Evolutionary conservation across 2,888 invertebrate species (phyloP).

Genomic region (Aphrophora alni): DNA sequence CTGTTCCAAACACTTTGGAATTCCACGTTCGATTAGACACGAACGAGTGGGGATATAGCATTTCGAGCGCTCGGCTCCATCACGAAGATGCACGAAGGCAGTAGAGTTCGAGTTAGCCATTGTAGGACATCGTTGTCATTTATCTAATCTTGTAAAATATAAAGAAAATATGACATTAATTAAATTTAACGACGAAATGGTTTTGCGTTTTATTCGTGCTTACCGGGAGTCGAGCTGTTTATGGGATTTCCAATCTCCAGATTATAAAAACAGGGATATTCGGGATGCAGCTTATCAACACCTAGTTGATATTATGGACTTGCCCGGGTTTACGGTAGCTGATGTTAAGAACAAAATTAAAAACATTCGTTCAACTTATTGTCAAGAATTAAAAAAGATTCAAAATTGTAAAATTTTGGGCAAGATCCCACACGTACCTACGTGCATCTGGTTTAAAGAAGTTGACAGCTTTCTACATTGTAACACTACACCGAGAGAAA

Average conservation of each 20-base stretch:
- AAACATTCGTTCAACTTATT: conserved; percentile 38
- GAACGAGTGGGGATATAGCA: neutral
- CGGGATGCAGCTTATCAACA: conserved; percentile 34
- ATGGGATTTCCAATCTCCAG: conserved; percentile 35
- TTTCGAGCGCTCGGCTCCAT: conserved; percentile 4
- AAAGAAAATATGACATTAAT: conserved; percentile 11
- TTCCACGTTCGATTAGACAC: conserved; percentile 9
- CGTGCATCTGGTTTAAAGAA: conserved; percentile 36
- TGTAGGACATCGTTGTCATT: neutral
- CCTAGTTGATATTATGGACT: conserved; percentile 31
- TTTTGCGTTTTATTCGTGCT: conserved; percentile 30
- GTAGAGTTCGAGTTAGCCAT: conserved; percentile 7
- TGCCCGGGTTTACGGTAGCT: conserved; percentile 30
- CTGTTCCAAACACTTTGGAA: neutral
- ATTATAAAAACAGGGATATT: conserved; percentile 36
- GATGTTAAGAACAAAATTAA: conserved; percentile 42
- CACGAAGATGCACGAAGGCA: conserved; percentile 25
- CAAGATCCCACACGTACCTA: conserved; percentile 17
- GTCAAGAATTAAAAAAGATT: conserved; percentile 41
- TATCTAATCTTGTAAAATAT: neutral
- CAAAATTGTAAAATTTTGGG: conserved; percentile 31
- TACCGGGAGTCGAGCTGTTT: conserved; percentile 37
- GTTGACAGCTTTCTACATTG: conserved; percentile 32
- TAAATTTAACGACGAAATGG: conserved; percentile 31
- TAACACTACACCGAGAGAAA: conserved; percentile 25